phyloP scores from a whole-genome alignment of 2,888 invertebrate genomes.

The Griposia aprilina region DNA sequence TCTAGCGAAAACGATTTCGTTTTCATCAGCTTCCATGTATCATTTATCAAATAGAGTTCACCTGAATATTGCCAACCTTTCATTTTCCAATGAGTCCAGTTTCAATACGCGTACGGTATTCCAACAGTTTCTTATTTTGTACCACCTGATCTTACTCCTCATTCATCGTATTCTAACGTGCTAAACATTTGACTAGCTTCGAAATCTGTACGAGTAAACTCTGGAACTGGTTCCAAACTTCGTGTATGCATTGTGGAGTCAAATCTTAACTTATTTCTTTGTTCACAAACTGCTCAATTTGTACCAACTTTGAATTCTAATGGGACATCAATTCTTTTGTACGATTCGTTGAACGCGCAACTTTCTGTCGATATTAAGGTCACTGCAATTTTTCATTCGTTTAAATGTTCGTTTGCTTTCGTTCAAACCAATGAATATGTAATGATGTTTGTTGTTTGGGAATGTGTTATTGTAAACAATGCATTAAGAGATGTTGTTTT shows the following conservation, averaged over 20 bases:
- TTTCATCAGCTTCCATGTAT: neutral
- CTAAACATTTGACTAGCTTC: constrained; percentile 4
- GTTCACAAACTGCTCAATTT: constrained; percentile 40
- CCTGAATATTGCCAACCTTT: neutral
- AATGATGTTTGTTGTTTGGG: constrained; percentile 36
- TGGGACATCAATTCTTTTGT: constrained; percentile 41
- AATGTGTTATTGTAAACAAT: constrained; percentile 16
- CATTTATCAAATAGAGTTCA: neutral
- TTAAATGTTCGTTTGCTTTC: constrained; percentile 26
- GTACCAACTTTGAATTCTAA: constrained; percentile 14
- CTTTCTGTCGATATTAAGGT: constrained; percentile 27
- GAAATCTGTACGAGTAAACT: constrained; percentile 1
- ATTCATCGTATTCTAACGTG: constrained; percentile 14
- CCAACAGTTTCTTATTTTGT: neutral
- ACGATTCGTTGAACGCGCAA: constrained; percentile 17
- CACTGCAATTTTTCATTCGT: constrained; percentile 24
- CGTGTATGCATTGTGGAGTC: constrained; percentile 28
- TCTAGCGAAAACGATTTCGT: neutral
- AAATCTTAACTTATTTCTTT: constrained; percentile 15
- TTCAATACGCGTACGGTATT: neutral
- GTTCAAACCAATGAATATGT: constrained; percentile 37
- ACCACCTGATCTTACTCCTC: neutral
- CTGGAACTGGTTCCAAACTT: constrained; percentile 16
- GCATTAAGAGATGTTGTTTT: constrained; percentile 7
- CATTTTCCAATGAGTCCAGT: neutral